Evolutionary conservation across 2,797 vertebrate species (phyloP), one percentile per base, ranked within the genome.

Genomic region (Cetoscarus ocellatus): DNA sequence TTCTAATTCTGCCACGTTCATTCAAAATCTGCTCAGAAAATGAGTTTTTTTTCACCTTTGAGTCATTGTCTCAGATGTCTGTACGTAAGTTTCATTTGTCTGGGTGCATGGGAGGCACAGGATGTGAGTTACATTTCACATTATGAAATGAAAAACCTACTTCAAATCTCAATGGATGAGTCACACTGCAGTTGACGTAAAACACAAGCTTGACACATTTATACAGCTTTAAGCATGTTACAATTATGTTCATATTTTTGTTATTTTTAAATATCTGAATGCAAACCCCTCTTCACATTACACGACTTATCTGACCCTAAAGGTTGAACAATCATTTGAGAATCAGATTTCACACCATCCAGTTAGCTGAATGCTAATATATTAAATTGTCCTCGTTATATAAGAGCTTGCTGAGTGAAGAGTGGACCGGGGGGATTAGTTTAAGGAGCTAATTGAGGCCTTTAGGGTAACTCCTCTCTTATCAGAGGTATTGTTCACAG

Each of bases 381-480:
- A 39, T 45, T 63, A 73, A 82, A 85, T 68, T 75, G 69, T 51
- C 75, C 67, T 68, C 61, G 68, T 80, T 65, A 65, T 49, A 70
- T 70, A 79, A 75, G 65, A 82, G 43, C 36, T 17, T 27, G 40
- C 47, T 47, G 19, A 70, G 67, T 67, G 69, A 75, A 56, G 66
- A 73, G 69, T 72, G 3, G 13, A 61, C 52, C 6, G 12, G 48
- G 52, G 65, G 76, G 75, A 73, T 85, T 80, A 73, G 45, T 63
- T 72, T 57, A 83, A 77, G 74, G 57, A 84, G 73, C 56, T 86
- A 83, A 88, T 79, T 80, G 72, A 52, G 69, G 77, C 65, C 76
- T 84, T 83, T 48, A 68, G 73, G 77, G 44, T 75, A 66, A 68
- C 74, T 70, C 45, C 61, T 80, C 79, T 80, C 80, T 79, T 77